A percentile compares a stretch with the other conserved stretches of the same genome.
Evolutionary conservation across 2,113 vertebrate species (phyloP).

Genomic region (Microcebus tavaratra): DNA sequence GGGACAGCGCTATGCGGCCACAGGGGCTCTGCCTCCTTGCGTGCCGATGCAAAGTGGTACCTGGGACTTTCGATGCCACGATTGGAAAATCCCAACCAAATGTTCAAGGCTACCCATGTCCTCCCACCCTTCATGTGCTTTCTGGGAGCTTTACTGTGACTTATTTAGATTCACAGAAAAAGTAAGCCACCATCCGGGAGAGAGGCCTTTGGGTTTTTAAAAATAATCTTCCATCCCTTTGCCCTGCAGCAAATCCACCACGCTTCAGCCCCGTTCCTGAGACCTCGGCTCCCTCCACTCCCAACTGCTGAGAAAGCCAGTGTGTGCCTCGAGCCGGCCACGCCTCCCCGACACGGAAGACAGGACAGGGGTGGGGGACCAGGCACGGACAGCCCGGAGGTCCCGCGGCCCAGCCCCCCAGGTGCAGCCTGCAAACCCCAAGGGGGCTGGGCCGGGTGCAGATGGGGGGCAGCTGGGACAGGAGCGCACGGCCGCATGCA

Average conservation of each 20-base stretch:
- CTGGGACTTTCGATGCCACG: neutral
- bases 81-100: neutral
- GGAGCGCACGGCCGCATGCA: no score
- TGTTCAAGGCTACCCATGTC: neutral
- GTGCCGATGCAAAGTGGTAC: neutral
- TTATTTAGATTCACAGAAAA: neutral
- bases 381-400: neutral
- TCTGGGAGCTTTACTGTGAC: neutral
- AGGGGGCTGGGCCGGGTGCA: neutral
- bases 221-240: neutral
- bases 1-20: no score
- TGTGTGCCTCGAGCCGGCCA: accelerated
- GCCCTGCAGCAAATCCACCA: neutral
- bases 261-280: neutral
- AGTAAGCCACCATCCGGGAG: neutral
- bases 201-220: neutral
- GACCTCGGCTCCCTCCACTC: neutral
- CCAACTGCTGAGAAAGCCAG: no score
- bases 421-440: neutral
- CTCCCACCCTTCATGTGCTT: accelerated
- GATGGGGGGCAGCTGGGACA: neutral
- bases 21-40: accelerated
- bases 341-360: neutral
- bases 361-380: neutral
- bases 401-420: neutral